Percentiles rank a stretch among this genome's conserved stretches.
Conservation (phyloP, 1,140 invertebrate species). For the Camponotus floridanus region DNA sequence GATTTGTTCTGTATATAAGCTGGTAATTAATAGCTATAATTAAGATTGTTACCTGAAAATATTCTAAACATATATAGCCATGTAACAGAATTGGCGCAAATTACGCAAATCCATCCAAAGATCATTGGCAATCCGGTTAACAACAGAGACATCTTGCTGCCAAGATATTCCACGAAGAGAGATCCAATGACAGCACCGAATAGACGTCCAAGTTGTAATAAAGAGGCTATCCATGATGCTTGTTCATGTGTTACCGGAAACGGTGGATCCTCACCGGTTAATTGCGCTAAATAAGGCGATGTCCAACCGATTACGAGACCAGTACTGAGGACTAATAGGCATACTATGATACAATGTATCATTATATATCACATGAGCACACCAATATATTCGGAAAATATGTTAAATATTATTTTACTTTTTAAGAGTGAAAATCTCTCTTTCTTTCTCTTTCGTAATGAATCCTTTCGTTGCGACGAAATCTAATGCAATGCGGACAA, state of each 20-base stretch:
- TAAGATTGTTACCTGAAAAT: conserved; percentile 85
- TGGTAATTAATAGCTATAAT: neutral
- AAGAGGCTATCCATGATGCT: conserved; percentile 89
- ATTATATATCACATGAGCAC: neutral
- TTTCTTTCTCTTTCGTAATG: no score
- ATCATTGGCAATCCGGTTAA: conserved; percentile 88
- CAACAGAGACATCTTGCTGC: conserved; percentile 89
- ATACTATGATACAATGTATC: conserved; percentile 75
- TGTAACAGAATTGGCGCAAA: conserved; percentile 84
- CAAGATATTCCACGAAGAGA: conserved; percentile 85
- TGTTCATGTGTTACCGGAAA: conserved; percentile 87
- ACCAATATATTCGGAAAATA: neutral
- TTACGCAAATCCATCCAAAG: conserved; percentile 89
- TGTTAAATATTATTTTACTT: neutral
- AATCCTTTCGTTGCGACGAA: no score
- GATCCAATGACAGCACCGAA: conserved; percentile 81
- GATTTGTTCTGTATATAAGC: neutral
- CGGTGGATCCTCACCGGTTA: conserved; percentile 83
- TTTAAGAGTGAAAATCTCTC: neutral
- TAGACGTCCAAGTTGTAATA: conserved; percentile 85
- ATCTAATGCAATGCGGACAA: no score
- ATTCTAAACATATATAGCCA: conserved; percentile 87
- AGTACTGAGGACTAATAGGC: conserved; percentile 77
- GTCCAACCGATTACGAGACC: conserved; percentile 86
- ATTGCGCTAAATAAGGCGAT: conserved; percentile 87